Conservation (phyloP, 2,888 invertebrate species). For the Meghimatium bilineatum region DNA sequence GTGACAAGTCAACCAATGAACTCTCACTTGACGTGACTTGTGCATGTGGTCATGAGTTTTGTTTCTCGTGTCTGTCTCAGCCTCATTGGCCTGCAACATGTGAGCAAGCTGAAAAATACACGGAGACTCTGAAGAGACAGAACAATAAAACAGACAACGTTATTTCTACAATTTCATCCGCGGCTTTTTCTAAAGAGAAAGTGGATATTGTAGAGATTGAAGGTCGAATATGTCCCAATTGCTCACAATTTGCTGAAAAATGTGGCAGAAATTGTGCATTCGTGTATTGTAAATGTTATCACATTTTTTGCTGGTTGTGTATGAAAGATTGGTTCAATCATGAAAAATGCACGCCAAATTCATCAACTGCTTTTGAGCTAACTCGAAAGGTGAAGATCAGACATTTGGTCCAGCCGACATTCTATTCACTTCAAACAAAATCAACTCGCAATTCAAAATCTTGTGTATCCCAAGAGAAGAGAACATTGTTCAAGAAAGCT, state of each 20-base stretch:
- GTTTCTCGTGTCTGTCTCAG: constrained; percentile 52
- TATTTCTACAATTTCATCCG: neutral
- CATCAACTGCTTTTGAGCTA: neutral
- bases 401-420: neutral
- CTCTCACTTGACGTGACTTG: constrained; percentile 39
- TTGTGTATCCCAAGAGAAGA: neutral
- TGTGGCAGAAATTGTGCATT: constrained; percentile 47
- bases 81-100: constrained; percentile 56
- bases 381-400: neutral
- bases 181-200: neutral
- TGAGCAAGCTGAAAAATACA: constrained; percentile 49
- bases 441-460: neutral
- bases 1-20: neutral
- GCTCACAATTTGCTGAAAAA: constrained; percentile 49
- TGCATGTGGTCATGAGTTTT: constrained; percentile 49
- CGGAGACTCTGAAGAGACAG: neutral
- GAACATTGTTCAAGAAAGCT: constrained; percentile 13
- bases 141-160: constrained; percentile 27
- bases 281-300: constrained; percentile 49
- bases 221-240: constrained; percentile 51
- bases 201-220: constrained; percentile 35
- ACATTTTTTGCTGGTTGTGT: constrained; percentile 51
- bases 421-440: neutral
- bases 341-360: neutral
- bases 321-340: neutral